phyloP scores from a whole-genome alignment of 2,888 invertebrate species.

The Heliconius hortense region DNA sequence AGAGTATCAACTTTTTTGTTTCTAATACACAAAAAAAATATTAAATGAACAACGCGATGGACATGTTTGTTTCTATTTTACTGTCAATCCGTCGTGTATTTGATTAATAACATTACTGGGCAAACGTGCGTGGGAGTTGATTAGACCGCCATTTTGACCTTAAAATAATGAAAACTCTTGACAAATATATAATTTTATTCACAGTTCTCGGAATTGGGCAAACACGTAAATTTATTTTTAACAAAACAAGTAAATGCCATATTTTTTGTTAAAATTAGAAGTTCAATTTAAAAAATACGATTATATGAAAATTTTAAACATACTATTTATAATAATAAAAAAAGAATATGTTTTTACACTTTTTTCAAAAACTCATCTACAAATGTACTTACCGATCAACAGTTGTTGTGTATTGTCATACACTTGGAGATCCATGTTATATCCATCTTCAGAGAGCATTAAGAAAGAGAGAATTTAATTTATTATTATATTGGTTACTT shows the following conservation, averaged over 20 bases:
- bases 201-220: not conserved
- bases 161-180: not conserved
- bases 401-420: slow-evolving; percentile 71
- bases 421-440: slow-evolving; percentile 68
- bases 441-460: slow-evolving; percentile 62
- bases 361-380: no score
- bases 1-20: no score
- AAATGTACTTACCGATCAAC: slow-evolving; percentile 63
- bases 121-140: not conserved
- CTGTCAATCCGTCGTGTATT: not conserved
- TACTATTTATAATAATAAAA: no score
- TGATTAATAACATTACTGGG: not conserved
- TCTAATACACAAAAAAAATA: no score
- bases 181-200: not conserved
- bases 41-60: no score
- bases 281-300: no score
- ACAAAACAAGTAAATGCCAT: no score
- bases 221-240: no score
- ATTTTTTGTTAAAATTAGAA: no score
- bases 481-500: not conserved
- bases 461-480: slow-evolving; percentile 45
- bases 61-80: not conserved
- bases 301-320: no score
- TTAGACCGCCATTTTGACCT: not conserved
- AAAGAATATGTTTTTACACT: no score